Percentiles rank a stretch among this genome's conserved stretches.
Evolutionary conservation across 2,113 vertebrate genomes (phyloP).

Genomic region (Microtus pennsylvanicus): DNA sequence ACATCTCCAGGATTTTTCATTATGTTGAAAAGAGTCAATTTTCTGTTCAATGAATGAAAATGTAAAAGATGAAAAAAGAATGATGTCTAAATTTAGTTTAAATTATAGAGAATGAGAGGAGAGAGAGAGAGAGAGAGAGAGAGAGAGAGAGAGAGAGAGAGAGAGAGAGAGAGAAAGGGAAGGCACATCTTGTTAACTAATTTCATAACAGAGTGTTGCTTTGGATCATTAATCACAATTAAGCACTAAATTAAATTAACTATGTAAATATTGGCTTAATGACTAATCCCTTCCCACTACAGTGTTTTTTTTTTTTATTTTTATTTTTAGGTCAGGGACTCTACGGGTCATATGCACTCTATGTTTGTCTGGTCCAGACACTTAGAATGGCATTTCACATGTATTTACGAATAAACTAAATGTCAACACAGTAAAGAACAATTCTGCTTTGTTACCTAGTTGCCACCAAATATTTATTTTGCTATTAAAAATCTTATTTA

Average conservation of each 20-base stretch:
- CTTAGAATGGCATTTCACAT: neutral
- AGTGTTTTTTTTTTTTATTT: constrained; percentile 46
- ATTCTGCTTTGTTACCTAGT: neutral
- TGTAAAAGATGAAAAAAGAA: constrained; percentile 1
- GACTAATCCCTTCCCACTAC: constrained; percentile 31
- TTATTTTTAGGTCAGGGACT: constrained; percentile 58
- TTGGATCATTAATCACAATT: constrained; percentile 77
- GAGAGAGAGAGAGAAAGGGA: neutral
- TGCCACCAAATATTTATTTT: neutral
- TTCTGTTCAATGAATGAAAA: constrained; percentile 6
- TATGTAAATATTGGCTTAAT: constrained; percentile 76
- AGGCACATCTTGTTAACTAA: constrained; percentile 11
- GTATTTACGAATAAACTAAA: constrained; percentile 19
- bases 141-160: neutral
- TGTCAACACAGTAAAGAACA: neutral
- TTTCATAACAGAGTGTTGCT: constrained; percentile 43
- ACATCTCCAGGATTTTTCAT: neutral
- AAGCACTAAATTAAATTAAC: constrained; percentile 74
- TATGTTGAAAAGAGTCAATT: constrained; percentile 34
- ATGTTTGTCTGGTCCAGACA: neutral
- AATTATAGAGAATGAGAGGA: neutral
- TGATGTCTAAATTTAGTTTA: neutral
- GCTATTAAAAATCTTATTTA: neutral
- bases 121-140: neutral
- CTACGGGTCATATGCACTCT: neutral